phyloP scores from a whole-genome alignment of 2,797 vertebrate species.

The Manis javanica region DNA sequence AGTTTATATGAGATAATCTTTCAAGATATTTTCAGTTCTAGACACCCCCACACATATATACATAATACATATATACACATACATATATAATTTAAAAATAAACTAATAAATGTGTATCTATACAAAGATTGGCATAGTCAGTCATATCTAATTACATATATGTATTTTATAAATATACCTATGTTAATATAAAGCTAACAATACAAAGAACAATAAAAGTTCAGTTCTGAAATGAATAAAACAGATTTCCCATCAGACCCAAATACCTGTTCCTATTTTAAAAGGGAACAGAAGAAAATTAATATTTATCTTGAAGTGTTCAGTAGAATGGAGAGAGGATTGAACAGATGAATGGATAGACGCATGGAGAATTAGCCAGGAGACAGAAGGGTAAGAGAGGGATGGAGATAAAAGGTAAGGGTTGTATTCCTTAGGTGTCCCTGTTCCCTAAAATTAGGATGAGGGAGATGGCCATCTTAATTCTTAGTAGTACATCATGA shows the following conservation, averaged over 20 bases:
- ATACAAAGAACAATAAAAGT: slow-evolving; percentile 36
- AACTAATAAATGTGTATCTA: background rate
- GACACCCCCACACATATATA: background rate
- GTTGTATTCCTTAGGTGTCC: background rate
- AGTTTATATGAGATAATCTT: background rate
- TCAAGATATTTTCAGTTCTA: slow-evolving; percentile 16
- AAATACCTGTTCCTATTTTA: slow-evolving; percentile 43
- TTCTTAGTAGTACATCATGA: background rate
- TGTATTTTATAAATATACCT: slow-evolving; percentile 2
- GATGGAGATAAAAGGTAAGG: background rate
- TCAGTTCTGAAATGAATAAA: slow-evolving; percentile 51
- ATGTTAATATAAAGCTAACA: slow-evolving; percentile 32
- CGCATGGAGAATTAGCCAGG: background rate
- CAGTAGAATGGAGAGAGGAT: background rate
- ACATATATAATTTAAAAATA: background rate
- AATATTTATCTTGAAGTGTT: slow-evolving; percentile 13
- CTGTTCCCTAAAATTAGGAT: background rate
- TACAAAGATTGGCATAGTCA: background rate
- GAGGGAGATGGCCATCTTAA: background rate
- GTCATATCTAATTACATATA: slow-evolving; percentile 17
- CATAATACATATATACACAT: no score
- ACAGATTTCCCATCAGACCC: background rate
- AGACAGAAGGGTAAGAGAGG: background rate
- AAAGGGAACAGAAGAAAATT: slow-evolving; percentile 49
- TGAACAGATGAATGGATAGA: background rate